Conservation (phyloP, 2,888 invertebrate species). For the Aethes cnicana region DNA sequence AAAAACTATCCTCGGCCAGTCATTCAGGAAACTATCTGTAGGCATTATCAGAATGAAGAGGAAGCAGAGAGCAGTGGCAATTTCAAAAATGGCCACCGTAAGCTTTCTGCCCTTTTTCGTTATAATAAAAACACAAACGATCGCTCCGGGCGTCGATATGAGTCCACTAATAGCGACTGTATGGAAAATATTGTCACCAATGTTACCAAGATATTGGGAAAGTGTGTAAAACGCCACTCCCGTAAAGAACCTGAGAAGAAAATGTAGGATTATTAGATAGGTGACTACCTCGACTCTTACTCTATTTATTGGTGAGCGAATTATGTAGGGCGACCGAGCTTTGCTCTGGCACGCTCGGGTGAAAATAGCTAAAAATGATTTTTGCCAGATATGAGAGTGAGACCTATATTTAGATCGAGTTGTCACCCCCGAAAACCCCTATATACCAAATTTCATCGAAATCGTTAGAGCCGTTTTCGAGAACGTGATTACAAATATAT, state of each 20-base stretch:
- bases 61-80: constrained; percentile 74
- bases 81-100: constrained; percentile 73
- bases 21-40: constrained; percentile 60
- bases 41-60: constrained; percentile 75
- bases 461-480: too few species aligned
- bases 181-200: constrained; percentile 79
- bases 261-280: too few species aligned
- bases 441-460: too few species aligned
- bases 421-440: too few species aligned
- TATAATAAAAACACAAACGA: constrained; percentile 76
- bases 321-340: too few species aligned
- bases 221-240: constrained; percentile 83
- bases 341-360: too few species aligned
- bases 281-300: too few species aligned
- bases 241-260: constrained; percentile 75
- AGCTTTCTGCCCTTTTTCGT: constrained; percentile 74
- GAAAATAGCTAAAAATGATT: too few species aligned
- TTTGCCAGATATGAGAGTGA: too few species aligned
- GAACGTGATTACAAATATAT: too few species aligned
- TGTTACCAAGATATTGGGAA: constrained; percentile 81
- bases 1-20: constrained; percentile 81
- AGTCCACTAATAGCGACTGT: constrained; percentile 79
- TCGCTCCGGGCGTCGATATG: constrained; percentile 77
- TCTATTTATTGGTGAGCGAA: too few species aligned
- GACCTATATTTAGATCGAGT: too few species aligned